These are phyloP conservation scores for Malurus splendens DNA, from an alignment of 2,797 vertebrate species.

Conservation along the genomic window DNA sequence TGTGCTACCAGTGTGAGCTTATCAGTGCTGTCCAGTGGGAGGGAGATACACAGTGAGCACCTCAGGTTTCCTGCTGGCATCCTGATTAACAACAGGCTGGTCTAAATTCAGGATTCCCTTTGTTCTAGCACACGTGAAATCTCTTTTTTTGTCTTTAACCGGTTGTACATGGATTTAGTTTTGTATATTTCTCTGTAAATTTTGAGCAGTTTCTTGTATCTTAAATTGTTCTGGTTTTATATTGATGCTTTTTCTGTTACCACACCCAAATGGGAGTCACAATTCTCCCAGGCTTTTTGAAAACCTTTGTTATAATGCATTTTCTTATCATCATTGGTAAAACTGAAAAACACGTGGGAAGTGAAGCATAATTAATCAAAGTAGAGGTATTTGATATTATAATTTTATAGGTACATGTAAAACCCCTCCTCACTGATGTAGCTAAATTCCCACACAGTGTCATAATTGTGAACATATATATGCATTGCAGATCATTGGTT, in stretches of 20 bases:
- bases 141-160: not conserved
- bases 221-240: not conserved
- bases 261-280: not conserved
- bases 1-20: fast-evolving
- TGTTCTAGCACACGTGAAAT: fast-evolving
- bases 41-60: not conserved
- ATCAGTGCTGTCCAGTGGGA: not conserved
- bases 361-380: not conserved
- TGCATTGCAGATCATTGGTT: not conserved
- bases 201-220: not conserved
- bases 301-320: not conserved
- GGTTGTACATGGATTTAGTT: not conserved
- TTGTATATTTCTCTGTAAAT: not conserved
- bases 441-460: not conserved
- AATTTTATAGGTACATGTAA: not conserved
- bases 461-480: not conserved
- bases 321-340: not conserved
- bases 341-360: not conserved
- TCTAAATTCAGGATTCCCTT: not conserved
- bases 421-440: not conserved
- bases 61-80: not conserved
- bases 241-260: not conserved
- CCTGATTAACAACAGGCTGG: fast-evolving
- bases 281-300: not conserved
- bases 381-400: not conserved